phyloP scores from a whole-genome alignment of 2,888 invertebrate genomes.

The Chrysolina haemoptera region DNA sequence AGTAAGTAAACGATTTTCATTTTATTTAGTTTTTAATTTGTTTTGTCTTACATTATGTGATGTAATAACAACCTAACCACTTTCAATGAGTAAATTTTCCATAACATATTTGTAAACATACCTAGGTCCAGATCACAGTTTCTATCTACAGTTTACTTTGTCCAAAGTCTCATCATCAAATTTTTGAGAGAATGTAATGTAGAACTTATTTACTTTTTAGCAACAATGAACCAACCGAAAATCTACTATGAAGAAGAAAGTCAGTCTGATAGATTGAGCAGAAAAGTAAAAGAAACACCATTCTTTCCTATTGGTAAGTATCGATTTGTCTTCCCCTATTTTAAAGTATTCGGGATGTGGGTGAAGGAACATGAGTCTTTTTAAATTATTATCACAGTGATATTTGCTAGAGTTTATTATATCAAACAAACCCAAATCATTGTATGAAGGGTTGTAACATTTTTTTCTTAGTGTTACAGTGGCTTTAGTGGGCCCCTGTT shows the following conservation, averaged over 20 bases:
- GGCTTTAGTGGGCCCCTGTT: no score
- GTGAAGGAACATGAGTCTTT: no score
- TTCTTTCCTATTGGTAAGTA: slow-evolving; percentile 81
- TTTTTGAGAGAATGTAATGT: neutral
- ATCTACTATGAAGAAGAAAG: slow-evolving; percentile 70
- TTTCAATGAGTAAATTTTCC: neutral
- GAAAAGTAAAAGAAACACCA: slow-evolving; percentile 81
- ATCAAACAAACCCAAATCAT: no score
- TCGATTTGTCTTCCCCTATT: neutral
- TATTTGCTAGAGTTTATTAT: no score
- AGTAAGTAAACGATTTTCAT: slow-evolving; percentile 3
- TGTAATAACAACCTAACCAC: neutral
- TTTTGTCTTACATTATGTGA: neutral
- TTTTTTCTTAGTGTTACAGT: no score
- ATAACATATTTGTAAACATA: neutral
- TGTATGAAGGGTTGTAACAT: no score
- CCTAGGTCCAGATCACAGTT: no score
- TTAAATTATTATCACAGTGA: no score
- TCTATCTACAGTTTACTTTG: neutral
- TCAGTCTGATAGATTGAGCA: slow-evolving; percentile 73
- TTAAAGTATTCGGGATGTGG: neutral
- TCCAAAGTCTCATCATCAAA: neutral
- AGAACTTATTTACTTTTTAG: slow-evolving; percentile 30
- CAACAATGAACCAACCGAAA: slow-evolving; percentile 29
- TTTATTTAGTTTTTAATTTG: neutral